phyloP scores from a whole-genome alignment of 2,888 invertebrate genomes.

The Tiliacea citrago region DNA sequence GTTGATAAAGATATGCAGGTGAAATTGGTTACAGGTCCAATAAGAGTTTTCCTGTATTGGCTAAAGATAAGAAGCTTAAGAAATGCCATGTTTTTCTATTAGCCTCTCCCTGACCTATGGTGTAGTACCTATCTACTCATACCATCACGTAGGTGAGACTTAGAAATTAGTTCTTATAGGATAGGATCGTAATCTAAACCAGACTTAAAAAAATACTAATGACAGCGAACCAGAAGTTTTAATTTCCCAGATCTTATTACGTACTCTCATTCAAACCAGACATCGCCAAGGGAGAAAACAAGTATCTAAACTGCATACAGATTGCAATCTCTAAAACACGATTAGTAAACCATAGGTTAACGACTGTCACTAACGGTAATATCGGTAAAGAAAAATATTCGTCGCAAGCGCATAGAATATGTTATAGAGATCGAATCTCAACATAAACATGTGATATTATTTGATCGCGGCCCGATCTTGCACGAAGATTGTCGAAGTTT shows the following conservation, averaged over 20 bases:
- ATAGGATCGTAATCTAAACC: slow-evolving; percentile 2
- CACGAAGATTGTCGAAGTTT: slow-evolving; percentile 76
- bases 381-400: slow-evolving; percentile 68
- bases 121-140: background rate
- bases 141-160: background rate
- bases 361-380: slow-evolving; percentile 65
- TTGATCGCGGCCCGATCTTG: slow-evolving; percentile 76
- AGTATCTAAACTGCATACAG: slow-evolving; percentile 55
- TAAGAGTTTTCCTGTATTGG: background rate
- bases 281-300: slow-evolving; percentile 50
- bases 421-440: slow-evolving; percentile 79
- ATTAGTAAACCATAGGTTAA: slow-evolving; percentile 64
- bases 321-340: slow-evolving; percentile 66
- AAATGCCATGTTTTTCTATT: background rate
- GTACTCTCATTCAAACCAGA: slow-evolving; percentile 38
- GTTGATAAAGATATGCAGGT: background rate
- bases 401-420: slow-evolving; percentile 67
- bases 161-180: slow-evolving; percentile 7
- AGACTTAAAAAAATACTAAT: slow-evolving; percentile 32
- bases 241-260: slow-evolving; percentile 37
- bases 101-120: background rate
- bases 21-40: background rate
- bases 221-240: slow-evolving; percentile 25
- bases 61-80: background rate
- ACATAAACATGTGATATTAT: slow-evolving; percentile 84